phyloP scores from a whole-genome alignment of 1,140 invertebrate genomes.

The Cecropterus lyciades region DNA sequence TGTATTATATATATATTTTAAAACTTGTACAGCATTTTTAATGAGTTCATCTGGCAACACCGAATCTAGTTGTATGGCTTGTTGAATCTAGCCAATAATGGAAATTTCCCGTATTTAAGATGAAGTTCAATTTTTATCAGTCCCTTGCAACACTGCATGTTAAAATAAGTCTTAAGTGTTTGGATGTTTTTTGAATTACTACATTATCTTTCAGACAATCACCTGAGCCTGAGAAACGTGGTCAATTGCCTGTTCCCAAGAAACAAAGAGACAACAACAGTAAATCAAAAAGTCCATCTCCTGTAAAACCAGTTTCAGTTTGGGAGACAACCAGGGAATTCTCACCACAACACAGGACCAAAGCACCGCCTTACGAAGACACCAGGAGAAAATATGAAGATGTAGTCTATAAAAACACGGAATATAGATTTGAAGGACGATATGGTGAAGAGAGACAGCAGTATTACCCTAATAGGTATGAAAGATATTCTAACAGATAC shows the following conservation, averaged over 20 bases:
- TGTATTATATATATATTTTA: no score
- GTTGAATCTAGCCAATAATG: no score
- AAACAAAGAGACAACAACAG: slow-evolving; percentile 42
- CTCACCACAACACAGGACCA: slow-evolving; percentile 44
- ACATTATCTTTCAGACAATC: slow-evolving; percentile 52
- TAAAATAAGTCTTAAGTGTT: no score
- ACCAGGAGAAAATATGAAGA: slow-evolving; percentile 40
- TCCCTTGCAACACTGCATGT: no score
- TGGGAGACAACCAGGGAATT: slow-evolving; percentile 56
- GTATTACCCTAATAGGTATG: slow-evolving; percentile 45
- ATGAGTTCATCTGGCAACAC: no score
- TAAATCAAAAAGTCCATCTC: slow-evolving; percentile 55
- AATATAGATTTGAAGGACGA: slow-evolving; percentile 44
- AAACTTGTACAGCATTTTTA: no score
- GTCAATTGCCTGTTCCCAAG: slow-evolving; percentile 2
- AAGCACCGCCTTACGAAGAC: slow-evolving; percentile 33
- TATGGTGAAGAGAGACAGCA: slow-evolving; percentile 50
- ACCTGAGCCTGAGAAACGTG: slow-evolving; percentile 47
- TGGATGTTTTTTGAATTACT: no score
- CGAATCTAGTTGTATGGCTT: no score
- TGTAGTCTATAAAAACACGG: slow-evolving; percentile 21
- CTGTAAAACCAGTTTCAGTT: slow-evolving; percentile 56
- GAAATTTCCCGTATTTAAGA: no score
- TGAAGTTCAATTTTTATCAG: no score
- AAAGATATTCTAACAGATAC: slow-evolving; percentile 44